Conservation (phyloP, 2,888 invertebrate genomes). For the Apoda limacodes region DNA sequence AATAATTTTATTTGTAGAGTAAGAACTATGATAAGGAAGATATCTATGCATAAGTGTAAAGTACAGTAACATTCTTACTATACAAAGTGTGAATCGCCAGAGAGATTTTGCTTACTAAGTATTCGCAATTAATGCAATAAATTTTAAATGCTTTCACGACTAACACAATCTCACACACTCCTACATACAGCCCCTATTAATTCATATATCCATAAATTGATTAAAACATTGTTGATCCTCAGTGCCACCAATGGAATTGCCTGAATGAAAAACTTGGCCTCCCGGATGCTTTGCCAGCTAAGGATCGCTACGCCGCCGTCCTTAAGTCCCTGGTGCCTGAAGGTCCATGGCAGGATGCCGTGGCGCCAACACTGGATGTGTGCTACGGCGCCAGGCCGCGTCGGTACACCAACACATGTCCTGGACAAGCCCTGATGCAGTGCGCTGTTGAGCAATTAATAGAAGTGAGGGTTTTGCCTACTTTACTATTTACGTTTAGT, state of each 20-base stretch:
- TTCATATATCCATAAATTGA: no score
- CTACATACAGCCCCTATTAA: no score
- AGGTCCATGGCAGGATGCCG: slow-evolving; percentile 33
- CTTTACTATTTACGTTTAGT: background rate
- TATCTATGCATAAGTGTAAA: no score
- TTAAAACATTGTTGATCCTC: slow-evolving; percentile 6
- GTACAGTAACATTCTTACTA: no score
- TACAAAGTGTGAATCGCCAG: no score
- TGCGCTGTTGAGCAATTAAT: slow-evolving; percentile 50
- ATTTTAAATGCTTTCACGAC: no score
- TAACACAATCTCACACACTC: no score
- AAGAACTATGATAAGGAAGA: no score
- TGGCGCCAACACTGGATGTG: slow-evolving; percentile 25
- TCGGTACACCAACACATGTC: slow-evolving; percentile 42
- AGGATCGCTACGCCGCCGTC: slow-evolving; percentile 22
- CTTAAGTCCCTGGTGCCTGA: slow-evolving; percentile 30
- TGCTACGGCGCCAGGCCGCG: slow-evolving; percentile 36
- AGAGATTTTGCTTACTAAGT: no score
- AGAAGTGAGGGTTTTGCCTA: slow-evolving; percentile 29
- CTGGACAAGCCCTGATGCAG: slow-evolving; percentile 47
- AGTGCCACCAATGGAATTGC: slow-evolving; percentile 54
- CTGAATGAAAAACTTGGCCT: slow-evolving; percentile 38
- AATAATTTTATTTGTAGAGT: no score
- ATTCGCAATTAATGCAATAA: no score
- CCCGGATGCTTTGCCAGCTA: slow-evolving; percentile 29